Base-by-base conservation (phyloP, 2,888 invertebrate genomes). In the Aradus depressus region DNA sequence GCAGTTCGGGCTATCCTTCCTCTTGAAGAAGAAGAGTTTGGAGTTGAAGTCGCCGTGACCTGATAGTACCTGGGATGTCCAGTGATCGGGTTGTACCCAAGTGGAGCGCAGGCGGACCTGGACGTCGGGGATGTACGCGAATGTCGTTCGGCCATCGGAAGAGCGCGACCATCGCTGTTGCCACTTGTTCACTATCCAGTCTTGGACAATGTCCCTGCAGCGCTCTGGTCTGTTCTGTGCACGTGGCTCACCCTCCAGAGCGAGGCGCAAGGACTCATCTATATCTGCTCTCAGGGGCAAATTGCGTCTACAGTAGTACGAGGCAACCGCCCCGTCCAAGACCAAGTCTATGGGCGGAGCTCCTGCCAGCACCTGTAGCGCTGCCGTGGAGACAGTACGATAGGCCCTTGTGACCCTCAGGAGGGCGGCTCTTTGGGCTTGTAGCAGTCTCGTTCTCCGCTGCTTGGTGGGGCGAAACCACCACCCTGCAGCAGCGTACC, bases 31-130 rank as follows among this genome's bases (percentile, higher is more conserved):
- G 18, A 14, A 6, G n/a, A 47, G 14, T n/a, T 47, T 37, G 8
- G 10, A 21, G 6, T n/a, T 35, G 35, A 45, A 45, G 19, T 45
- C 26, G 12, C 45, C 45, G 14, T 45, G 47, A 3, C 47, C 47
- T 4, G 37, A 18, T 3, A 47, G 4, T 22, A 47, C 18, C 22
- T 47, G 47, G 6, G 47, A 21, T 6, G 14, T 8, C 16, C 16
- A 4, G 23, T 45, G 21, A 5, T 2, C 4, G 8, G 21, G 34
- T 4, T 3, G 12, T 21, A 35, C 2, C 10, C 14, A 21, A 18
- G 4, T 10, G 12, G 12, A 3, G 4, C 10, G n/a, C 10, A 4
- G n/a, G 3, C 45, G 18, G 3, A 21, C 3, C 35, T 35, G 3
- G 3, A 45, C 45, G 23, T 32, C 32, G 5, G 45, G 45, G 34